Percentiles rank a stretch among this genome's conserved stretches.
Evolutionary conservation across 1,140 invertebrate genomes (phyloP).

Genomic region (Arctopsyche grandis): DNA sequence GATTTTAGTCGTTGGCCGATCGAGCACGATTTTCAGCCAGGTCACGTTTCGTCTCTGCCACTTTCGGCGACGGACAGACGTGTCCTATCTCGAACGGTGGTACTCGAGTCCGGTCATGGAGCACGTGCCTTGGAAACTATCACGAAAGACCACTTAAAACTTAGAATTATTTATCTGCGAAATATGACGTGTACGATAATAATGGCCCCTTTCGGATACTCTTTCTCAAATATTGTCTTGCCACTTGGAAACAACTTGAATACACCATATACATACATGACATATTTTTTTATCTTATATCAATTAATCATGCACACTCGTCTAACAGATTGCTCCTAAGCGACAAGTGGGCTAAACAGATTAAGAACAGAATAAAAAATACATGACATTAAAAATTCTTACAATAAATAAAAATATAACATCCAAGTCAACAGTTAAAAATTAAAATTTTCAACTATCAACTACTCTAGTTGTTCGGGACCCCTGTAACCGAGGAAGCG

Average conservation of each 20-base stretch:
- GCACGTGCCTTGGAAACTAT: slow-evolving; percentile 29
- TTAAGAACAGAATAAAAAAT: too few relatives aligned
- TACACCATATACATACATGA: too few relatives aligned
- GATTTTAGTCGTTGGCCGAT: background rate
- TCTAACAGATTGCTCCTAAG: too few relatives aligned
- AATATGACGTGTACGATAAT: slow-evolving; percentile 1
- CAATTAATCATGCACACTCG: too few relatives aligned
- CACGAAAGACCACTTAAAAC: slow-evolving; percentile 34
- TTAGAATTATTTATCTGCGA: slow-evolving; percentile 30
- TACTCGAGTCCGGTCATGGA: background rate
- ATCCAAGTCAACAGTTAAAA: too few relatives aligned
- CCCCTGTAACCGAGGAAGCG: too few relatives aligned
- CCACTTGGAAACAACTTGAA: background rate
- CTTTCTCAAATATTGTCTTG: background rate
- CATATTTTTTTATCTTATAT: too few relatives aligned
- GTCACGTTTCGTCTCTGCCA: slow-evolving; percentile 26
- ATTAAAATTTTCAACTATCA: too few relatives aligned
- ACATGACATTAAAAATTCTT: too few relatives aligned
- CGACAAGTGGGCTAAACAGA: too few relatives aligned
- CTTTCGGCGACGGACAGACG: slow-evolving; percentile 36
- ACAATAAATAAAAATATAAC: too few relatives aligned
- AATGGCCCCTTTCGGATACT: background rate
- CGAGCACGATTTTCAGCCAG: slow-evolving; percentile 31
- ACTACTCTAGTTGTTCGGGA: too few relatives aligned
- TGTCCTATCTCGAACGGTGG: slow-evolving; percentile 35